Evolutionary conservation across 2,113 vertebrate genomes (phyloP), one percentile per base, ranked within the genome.

Genomic region (Heterotis niloticus): DNA sequence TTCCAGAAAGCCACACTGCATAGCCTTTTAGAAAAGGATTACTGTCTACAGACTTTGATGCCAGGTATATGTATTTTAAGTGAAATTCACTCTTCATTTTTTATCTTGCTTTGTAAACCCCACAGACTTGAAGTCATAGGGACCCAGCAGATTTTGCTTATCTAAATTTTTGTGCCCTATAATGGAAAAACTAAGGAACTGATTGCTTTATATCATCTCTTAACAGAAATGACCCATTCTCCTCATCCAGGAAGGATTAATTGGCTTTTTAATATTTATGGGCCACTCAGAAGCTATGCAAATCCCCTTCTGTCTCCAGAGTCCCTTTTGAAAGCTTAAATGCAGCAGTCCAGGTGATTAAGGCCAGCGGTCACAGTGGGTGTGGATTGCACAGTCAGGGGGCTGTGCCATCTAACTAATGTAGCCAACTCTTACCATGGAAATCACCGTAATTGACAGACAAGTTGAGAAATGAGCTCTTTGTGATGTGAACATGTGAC

Each of bases 231-330:
- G 54, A 44, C 44, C 70, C 20, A 13, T 72, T 12, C 52, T n/a
- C 51, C 52, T 72, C 70, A 13, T 56, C 29, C 20, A n/a, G 70
- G 70, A 56, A 7, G 20, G n/a, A 72, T 54, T 72, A 54, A 72
- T 72, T 72, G 44, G 51, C 18, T 5, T 52, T 24, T 72, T 24
- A 56, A 72, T 72, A 72, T 72, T 72, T 56, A 72, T 72, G 70
- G 70, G 51, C 23, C 52, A 52, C 20, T n/a, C 44, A 23, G 17
- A 14, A 54, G 20, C 44, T 72, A 72, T 72, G 70, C 34, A 52
- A 52, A 69, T 29, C 20, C 69, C 69, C 69, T 11, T 20, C 69
- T 18, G 5, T 71, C 69, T 52, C 69, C 69, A 71, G 69, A 23
- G 69, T 51, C 34, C 34, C 20, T 10, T 71, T 71, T 71, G 17